Conservation (phyloP, 2,888 invertebrate species). For the Globia sparganii region DNA sequence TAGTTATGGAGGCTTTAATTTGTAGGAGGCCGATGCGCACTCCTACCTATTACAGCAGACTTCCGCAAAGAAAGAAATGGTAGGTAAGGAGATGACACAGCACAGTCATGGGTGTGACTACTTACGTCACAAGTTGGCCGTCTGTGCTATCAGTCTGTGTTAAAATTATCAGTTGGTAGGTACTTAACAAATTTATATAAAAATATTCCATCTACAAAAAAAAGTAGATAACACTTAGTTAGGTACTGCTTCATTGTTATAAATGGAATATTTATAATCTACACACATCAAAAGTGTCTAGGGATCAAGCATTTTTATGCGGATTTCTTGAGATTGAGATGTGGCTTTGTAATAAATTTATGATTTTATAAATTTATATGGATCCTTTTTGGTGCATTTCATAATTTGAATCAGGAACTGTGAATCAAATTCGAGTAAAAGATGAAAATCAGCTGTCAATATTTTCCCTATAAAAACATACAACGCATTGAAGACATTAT, state of each 20-base stretch:
- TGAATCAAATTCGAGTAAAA: too few relatives aligned
- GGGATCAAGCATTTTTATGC: too few relatives aligned
- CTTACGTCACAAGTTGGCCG: neutral
- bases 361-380: too few relatives aligned
- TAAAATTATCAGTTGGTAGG: slow-evolving; percentile 1
- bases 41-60: too few relatives aligned
- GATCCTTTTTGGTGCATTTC: too few relatives aligned
- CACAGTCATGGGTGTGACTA: slow-evolving; percentile 21
- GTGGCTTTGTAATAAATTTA: too few relatives aligned
- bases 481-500: too few relatives aligned
- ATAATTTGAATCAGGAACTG: too few relatives aligned
- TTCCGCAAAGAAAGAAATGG: neutral
- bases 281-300: too few relatives aligned
- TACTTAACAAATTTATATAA: neutral
- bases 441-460: too few relatives aligned
- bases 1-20: neutral
- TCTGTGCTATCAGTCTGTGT: neutral
- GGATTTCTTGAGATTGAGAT: too few relatives aligned
- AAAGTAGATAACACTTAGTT: neutral
- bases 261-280: slow-evolving; percentile 42
- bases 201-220: slow-evolving; percentile 21
- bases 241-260: slow-evolving; percentile 4
- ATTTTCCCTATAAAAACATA: too few relatives aligned
- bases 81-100: neutral
- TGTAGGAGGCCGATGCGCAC: neutral